Evolutionary conservation across 1,140 invertebrate genomes (phyloP), one percentile per base, ranked within the genome.

Genomic region (Latrodectus geometricus): DNA sequence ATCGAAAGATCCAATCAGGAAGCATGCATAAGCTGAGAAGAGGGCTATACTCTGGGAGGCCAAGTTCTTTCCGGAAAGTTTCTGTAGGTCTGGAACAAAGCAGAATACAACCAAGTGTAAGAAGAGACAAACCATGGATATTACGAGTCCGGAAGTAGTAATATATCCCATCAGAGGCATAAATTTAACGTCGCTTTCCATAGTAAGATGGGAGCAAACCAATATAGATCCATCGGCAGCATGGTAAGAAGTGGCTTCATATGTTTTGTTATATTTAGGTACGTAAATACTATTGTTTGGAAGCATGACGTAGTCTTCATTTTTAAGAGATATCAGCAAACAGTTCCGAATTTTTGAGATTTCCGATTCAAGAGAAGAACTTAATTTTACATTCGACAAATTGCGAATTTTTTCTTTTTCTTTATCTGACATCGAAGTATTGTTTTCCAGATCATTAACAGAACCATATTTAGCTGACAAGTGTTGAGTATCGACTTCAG

Each of bases 21-120:
- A 93, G 20, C 90, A 89, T 2, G 88, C 81, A 88, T 93, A 93
- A 4, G 92, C 92, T 3, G 90, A 86, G 11, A 93, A 88, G 0
- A 93, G 89, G 0, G 92, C 90, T 12, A 92, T 84, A 76, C 91
- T 92, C 8, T 93, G 89, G 0, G 91, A 93, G 1, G 92, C 92
- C 48, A 93, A 88, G 89, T 93, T 93, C 86, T 92, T 93, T 48
- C 92, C 93, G 5, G 92, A 93, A 12, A 93, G 89, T 89, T 93
- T 93, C 65, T 91, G 90, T 21, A 93, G 88, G 61, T 93, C 92
- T 0, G 92, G 90, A 8, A 92, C 90, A 0, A 92, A 69, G 7
- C 89, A 78, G 81, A 92, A 93, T 0, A 91, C 91, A 9, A 91
- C 88, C 0, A 93, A 88, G 89, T 93, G 93, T 9, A 92, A 80